Conservation (phyloP, 1,140 invertebrate genomes). For the Ceratosolen solmsi region DNA sequence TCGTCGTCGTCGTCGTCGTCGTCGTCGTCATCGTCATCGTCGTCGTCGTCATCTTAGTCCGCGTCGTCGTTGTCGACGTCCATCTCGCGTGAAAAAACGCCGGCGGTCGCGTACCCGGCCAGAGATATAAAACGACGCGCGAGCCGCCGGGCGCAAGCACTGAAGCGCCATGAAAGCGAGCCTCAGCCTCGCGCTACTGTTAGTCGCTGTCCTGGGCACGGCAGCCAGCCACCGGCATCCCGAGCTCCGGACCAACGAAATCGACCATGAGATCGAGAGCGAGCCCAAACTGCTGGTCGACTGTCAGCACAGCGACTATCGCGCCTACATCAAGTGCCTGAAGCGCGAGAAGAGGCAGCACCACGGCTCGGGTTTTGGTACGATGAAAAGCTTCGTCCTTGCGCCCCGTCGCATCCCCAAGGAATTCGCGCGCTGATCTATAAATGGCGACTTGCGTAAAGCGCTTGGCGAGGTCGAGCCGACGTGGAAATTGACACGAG, state of each 20-base stretch:
- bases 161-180: slow-evolving; percentile 6
- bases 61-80: too few relatives aligned
- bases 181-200: slow-evolving; percentile 13
- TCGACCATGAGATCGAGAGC: background rate
- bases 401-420: background rate
- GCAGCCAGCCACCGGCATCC: background rate
- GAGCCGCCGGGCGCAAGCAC: background rate
- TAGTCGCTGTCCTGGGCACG: background rate
- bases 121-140: slow-evolving; percentile 27
- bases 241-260: background rate
- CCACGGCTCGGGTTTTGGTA: background rate
- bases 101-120: slow-evolving; percentile 29
- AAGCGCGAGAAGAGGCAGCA: slow-evolving; percentile 66
- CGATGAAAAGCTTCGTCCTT: too few relatives aligned
- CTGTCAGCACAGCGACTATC: slow-evolving; percentile 66
- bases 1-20: too few relatives aligned
- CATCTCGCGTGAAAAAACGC: too few relatives aligned
- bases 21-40: too few relatives aligned
- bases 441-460: too few relatives aligned
- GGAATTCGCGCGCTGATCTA: background rate
- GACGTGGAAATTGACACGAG: background rate
- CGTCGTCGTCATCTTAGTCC: too few relatives aligned
- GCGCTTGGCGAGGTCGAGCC: background rate
- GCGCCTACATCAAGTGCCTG: slow-evolving; percentile 67
- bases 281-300: slow-evolving; percentile 41